Percentiles rank a stretch among this genome's conserved stretches.
Evolutionary conservation across 2,113 vertebrate genomes (phyloP).

Genomic region (Plestiodon gilberti): DNA sequence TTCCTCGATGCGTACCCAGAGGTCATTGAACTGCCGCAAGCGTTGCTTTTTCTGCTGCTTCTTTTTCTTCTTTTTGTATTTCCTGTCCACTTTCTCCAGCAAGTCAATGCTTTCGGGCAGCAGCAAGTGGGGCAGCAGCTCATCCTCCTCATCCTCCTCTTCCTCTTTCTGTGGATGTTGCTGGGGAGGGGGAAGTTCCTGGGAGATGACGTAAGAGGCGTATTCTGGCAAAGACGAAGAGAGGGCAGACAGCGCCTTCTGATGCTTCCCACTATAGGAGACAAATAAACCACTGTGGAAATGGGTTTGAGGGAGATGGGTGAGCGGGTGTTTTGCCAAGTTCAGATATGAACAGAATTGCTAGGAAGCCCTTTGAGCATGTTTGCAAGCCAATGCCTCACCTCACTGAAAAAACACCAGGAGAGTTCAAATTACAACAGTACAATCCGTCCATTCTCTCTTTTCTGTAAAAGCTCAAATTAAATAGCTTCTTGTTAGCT

Average conservation of each 20-base stretch:
- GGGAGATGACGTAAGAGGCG: constrained; percentile 15
- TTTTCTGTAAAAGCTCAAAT: neutral
- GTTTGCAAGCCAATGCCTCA: neutral
- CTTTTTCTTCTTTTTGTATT: constrained; percentile 80
- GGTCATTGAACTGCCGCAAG: constrained; percentile 83
- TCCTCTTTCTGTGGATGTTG: constrained; percentile 45
- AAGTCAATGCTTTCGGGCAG: constrained; percentile 71
- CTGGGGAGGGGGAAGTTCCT: constrained; percentile 19
- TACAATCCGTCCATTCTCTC: neutral
- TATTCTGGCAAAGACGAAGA: constrained; percentile 14
- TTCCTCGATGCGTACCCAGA: constrained; percentile 86
- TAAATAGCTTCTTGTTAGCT: neutral
- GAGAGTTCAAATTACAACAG: neutral
- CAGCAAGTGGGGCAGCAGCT: constrained; percentile 70
- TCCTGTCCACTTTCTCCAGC: constrained; percentile 75
- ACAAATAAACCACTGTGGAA: constrained; percentile 22
- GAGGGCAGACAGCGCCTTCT: constrained; percentile 36
- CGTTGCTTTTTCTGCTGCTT: constrained; percentile 78
- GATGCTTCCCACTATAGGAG: constrained; percentile 35
- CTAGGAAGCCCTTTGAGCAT: neutral
- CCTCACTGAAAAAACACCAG: neutral
- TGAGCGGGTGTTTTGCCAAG: neutral
- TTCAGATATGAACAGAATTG: neutral
- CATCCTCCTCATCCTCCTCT: constrained; percentile 77
- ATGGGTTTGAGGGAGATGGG: constrained; percentile 4